Conservation (phyloP, 1,140 invertebrate genomes). For the Choristoneura fumiferana region DNA sequence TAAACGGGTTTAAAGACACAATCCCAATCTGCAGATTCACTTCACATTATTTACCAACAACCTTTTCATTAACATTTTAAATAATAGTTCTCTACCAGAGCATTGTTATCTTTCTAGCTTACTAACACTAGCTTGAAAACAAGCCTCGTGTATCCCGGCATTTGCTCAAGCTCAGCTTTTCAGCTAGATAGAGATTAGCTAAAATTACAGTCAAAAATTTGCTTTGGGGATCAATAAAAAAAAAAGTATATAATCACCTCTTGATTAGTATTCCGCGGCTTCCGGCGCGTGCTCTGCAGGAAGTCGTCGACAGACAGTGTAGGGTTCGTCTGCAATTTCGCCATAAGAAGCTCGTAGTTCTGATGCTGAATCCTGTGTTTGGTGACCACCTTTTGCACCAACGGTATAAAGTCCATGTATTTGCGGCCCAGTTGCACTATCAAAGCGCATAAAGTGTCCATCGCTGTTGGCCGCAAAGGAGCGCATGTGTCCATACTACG, state of each 20-base stretch:
- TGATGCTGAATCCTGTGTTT: constrained; percentile 91
- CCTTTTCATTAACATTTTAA: too few relatives aligned
- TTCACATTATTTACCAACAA: too few relatives aligned
- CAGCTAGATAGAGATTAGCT: too few relatives aligned
- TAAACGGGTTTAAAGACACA: background rate
- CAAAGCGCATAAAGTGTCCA: constrained; percentile 94
- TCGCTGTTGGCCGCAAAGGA: constrained; percentile 87
- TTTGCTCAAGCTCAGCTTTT: too few relatives aligned
- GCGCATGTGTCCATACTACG: constrained; percentile 91
- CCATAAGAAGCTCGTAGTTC: constrained; percentile 88
- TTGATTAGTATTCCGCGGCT: constrained; percentile 71
- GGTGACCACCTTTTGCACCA: constrained; percentile 90
- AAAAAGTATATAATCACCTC: too few relatives aligned
- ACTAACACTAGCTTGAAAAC: too few relatives aligned
- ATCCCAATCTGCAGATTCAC: background rate
- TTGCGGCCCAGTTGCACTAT: constrained; percentile 93
- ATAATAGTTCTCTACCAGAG: too few relatives aligned
- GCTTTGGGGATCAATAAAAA: too few relatives aligned
- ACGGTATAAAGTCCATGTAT: constrained; percentile 94
- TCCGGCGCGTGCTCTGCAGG: constrained; percentile 75
- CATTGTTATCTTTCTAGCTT: too few relatives aligned
- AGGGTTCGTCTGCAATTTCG: constrained; percentile 84
- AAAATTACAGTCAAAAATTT: too few relatives aligned
- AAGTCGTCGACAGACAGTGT: constrained; percentile 84
- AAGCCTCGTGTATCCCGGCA: too few relatives aligned